Evolutionary conservation across 2,888 invertebrate genomes (phyloP).

Genomic region (Deilephila elpenor): DNA sequence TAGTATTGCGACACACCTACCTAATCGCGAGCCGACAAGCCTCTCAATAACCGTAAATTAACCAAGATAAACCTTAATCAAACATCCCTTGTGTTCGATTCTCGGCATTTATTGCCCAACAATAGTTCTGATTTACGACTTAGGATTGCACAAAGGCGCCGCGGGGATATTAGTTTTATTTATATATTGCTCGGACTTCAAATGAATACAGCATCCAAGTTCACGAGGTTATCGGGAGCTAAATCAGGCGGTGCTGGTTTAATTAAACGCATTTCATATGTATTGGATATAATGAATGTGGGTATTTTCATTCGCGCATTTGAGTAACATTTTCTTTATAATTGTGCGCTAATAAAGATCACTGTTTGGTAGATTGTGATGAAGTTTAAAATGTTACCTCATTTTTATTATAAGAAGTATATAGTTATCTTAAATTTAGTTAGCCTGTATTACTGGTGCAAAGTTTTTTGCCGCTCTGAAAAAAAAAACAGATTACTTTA

Average conservation of each 20-base stretch:
- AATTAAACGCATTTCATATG: constrained; percentile 15
- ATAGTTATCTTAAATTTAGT: no score
- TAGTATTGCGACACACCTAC: constrained; percentile 30
- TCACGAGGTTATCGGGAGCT: background rate
- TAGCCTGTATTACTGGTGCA: no score
- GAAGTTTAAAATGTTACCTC: no score
- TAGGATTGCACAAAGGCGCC: constrained; percentile 63
- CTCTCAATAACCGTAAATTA: constrained; percentile 78
- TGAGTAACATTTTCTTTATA: background rate
- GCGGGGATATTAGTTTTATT: constrained; percentile 70
- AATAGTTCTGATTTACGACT: constrained; percentile 82
- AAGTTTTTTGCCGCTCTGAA: no score
- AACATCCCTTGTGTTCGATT: constrained; percentile 81
- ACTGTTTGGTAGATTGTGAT: no score
- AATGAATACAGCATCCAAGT: constrained; percentile 24
- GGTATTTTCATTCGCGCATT: no score
- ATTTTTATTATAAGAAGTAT: no score
- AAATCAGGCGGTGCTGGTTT: background rate
- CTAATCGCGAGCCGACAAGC: constrained; percentile 43
- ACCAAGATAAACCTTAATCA: constrained; percentile 82
- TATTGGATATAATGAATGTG: no score
- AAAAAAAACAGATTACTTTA: no score
- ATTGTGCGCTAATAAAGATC: background rate
- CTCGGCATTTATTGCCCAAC: constrained; percentile 78
- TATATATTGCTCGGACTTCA: constrained; percentile 46